A percentile compares a stretch with the other conserved stretches of the same genome.
Evolutionary conservation across 30 jellyfish, hydroid and myxozoan species (phyloP).

Genomic region (Hydra vulgaris): DNA sequence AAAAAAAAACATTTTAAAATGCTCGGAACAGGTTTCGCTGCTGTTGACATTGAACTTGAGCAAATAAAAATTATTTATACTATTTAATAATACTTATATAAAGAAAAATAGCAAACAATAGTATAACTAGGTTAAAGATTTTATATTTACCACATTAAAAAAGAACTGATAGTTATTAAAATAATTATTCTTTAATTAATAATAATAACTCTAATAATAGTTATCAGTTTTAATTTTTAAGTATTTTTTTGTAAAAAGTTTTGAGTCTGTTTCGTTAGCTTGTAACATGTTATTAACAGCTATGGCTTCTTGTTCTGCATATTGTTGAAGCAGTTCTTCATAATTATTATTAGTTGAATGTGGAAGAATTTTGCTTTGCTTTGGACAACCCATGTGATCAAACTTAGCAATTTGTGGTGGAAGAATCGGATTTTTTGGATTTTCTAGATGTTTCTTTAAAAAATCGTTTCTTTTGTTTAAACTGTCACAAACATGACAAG

Average conservation of each 20-base stretch:
- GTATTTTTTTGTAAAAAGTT: constrained; percentile 19
- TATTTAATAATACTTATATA: too few species aligned
- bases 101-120: too few species aligned
- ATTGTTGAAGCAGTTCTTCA: background rate
- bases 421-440: background rate
- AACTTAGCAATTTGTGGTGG: constrained; percentile 1
- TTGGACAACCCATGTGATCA: constrained; percentile 46
- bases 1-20: too few species aligned
- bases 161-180: too few species aligned
- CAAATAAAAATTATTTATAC: too few species aligned
- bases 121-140: too few species aligned
- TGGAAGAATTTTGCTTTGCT: background rate
- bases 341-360: background rate
- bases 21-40: too few species aligned
- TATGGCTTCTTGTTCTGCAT: constrained; percentile 34
- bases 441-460: constrained; percentile 17
- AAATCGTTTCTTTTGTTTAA: constrained; percentile 11
- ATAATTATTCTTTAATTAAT: too few species aligned
- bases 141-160: background rate
- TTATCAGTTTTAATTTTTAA: background rate
- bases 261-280: constrained; percentile 52
- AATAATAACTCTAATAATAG: too few species aligned
- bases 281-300: constrained; percentile 44
- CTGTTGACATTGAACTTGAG: too few species aligned
- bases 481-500: constrained; percentile 58